Evolutionary conservation across 2,113 vertebrate genomes (phyloP).

Genomic region (Pygoscelis antarcticus): DNA sequence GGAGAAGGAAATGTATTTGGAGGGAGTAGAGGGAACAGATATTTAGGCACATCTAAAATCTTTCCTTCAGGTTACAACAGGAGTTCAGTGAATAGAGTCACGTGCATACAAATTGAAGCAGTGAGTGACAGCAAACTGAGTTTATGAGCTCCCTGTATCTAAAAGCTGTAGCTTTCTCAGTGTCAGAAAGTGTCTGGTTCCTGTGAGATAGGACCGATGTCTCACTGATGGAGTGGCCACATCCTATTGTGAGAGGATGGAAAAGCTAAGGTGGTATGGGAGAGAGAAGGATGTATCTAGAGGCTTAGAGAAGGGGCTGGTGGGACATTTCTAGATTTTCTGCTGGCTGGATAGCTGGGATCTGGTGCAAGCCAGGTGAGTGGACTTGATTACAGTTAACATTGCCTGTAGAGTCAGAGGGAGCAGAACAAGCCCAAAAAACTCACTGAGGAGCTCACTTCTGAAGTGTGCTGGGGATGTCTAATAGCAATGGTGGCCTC

Average conservation of each 20-base stretch:
- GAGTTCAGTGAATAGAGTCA: background rate
- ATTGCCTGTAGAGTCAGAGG: background rate
- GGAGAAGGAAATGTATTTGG: background rate
- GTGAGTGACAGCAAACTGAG: background rate
- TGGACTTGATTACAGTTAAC: background rate
- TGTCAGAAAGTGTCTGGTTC: background rate
- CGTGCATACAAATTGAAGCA: background rate
- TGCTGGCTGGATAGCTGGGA: background rate
- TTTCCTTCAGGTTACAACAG: background rate
- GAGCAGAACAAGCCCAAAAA: background rate
- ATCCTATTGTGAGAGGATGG: background rate
- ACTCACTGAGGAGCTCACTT: background rate
- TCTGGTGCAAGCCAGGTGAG: background rate
- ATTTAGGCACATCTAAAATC: background rate
- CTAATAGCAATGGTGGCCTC: background rate
- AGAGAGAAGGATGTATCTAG: background rate
- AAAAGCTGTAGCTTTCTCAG: background rate
- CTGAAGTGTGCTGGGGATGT: background rate
- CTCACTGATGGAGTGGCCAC: background rate
- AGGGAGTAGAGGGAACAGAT: background rate
- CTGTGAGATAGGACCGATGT: background rate
- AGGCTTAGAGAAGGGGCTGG: background rate
- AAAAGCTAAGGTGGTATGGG: background rate
- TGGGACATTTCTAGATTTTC: background rate
- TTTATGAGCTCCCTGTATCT: background rate